Conservation (phyloP, 2,113 vertebrate species). For the Phylloscopus trochiloides region DNA sequence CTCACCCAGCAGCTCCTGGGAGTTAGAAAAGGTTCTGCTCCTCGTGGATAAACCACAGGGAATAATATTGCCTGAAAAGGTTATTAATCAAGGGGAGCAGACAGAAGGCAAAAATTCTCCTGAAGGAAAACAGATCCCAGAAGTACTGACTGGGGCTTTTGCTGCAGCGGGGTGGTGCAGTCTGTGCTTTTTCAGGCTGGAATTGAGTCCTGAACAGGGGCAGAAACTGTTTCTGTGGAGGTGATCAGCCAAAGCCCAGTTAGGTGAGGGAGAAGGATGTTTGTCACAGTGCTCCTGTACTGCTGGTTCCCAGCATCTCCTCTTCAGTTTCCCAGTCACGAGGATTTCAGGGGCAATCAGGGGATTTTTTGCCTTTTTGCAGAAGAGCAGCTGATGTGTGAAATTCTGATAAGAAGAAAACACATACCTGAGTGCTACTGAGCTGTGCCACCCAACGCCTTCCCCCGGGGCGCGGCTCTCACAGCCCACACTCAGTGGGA, state of each 20-base stretch:
- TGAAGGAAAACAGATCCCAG: neutral
- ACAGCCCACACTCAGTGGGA: neutral
- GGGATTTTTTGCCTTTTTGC: neutral
- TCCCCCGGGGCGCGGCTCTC: neutral
- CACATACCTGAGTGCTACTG: slow-evolving; percentile 18
- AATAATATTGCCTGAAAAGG: neutral
- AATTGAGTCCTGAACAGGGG: neutral
- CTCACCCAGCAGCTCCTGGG: neutral
- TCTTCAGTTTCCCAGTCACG: neutral
- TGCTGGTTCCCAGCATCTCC: neutral
- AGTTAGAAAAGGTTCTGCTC: neutral
- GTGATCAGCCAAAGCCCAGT: neutral
- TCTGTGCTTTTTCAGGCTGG: neutral
- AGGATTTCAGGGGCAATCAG: neutral
- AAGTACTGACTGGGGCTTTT: neutral
- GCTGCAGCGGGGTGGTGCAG: neutral
- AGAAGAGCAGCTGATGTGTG: neutral
- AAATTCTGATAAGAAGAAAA: slow-evolving; percentile 20
- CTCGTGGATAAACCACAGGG: neutral
- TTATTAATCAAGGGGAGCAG: neutral
- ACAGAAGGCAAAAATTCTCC: neutral
- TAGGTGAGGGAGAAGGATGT: neutral
- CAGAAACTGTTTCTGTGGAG: neutral
- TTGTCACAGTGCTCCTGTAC: neutral
- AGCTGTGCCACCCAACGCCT: neutral